Base-by-base conservation (phyloP, 2,113 vertebrate species). In the Notothenia coriiceps region DNA sequence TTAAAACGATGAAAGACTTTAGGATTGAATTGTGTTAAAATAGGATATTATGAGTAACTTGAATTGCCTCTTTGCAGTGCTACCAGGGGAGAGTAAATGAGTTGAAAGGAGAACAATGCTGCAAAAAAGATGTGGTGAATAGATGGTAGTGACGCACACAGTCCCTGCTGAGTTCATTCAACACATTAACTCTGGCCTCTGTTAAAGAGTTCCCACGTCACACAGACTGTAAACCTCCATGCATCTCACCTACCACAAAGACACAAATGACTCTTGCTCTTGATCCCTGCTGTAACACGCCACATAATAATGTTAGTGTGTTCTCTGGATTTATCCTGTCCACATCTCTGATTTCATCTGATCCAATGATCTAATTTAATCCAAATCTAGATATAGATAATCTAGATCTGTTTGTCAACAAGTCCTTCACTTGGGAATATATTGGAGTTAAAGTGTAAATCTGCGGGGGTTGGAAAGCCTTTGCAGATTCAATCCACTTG, bases 111-210 rank as follows among this genome's bases (percentile, higher is more conserved):
- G 55, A 67, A 63, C 56, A 79, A 52, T 55, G 18, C 9, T 64
- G 49, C 69, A 67, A 77, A 83, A 25, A 57, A 74, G 63, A 43
- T 63, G 4, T 2, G 6, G 29, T 47, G 74, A 70, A 75, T 59
- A 72, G 43, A 56, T 67, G 33, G 64, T 54, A 33, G 59, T 74
- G 72, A 89, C 14, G 61, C 71, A 77, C 44, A 12, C 10, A 10
- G 51, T 70, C 33, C 63, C 80, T 10, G 25, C 61, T 72, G 69
- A 65, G 22, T 47, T 69, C 8, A 61, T 79, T 77, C 81, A 91
- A 76, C 43, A 70, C 18, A 81, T 78, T 83, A 80, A 60, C 55
- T 69, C 81, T 11, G 17, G 22, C 47, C 60, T 43, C 46, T 50
- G 17, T 35, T 49, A 44, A 12, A 10, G 52, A 54, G 49, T 69